Percentiles rank a stretch among this genome's conserved stretches.
phyloP scores from a whole-genome alignment of 2,797 vertebrate species.

The Crocidura indochinensis region DNA sequence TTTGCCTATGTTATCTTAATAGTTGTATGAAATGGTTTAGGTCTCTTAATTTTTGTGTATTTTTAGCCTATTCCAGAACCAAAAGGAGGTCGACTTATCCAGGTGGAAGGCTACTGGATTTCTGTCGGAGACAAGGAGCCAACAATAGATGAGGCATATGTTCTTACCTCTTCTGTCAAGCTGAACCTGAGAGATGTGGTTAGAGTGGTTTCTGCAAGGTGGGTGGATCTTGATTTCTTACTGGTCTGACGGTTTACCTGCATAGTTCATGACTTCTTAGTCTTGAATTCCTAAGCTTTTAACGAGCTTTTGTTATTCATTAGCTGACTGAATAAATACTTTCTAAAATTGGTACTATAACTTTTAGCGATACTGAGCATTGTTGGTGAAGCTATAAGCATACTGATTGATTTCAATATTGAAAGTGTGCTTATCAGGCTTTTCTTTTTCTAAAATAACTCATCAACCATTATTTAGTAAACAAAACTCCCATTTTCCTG shows the following conservation, averaged over 20 bases:
- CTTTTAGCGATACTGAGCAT: not conserved
- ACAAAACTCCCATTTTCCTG: not conserved
- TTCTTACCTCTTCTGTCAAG: constrained; percentile 96
- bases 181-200: constrained; percentile 96
- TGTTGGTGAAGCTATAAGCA: not conserved
- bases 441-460: constrained; percentile 45
- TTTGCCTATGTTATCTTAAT: not conserved
- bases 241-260: not conserved
- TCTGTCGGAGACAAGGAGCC: constrained; percentile 95
- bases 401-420: not conserved
- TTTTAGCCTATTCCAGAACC: constrained; percentile 96
- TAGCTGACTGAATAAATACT: not conserved
- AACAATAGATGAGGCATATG: constrained; percentile 94
- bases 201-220: constrained; percentile 97
- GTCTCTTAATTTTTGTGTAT: constrained; percentile 78
- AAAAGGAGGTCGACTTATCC: constrained; percentile 90
- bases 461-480: not conserved
- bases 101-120: constrained; percentile 97
- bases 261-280: not conserved
- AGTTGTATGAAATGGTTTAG: not conserved
- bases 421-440: not conserved
- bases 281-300: constrained; percentile 21
- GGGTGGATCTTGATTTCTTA: constrained; percentile 80
- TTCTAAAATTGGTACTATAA: not conserved
- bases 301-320: not conserved